phyloP scores from a whole-genome alignment of 1,140 invertebrate species.

The Drosophila kanapiae region DNA sequence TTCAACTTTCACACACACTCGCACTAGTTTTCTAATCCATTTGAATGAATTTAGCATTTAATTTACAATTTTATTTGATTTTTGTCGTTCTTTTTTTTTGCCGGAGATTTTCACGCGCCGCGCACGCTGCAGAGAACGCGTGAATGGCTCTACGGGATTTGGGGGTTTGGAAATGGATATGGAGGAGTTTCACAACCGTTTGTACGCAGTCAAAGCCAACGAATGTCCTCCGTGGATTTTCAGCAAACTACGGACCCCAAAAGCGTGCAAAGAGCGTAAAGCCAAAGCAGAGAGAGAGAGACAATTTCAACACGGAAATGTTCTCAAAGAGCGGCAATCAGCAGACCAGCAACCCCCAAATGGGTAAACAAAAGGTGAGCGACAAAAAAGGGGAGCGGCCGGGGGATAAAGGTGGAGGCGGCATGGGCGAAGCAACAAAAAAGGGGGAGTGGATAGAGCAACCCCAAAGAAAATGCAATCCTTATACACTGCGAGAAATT shows the following conservation, averaged over 20 bases:
- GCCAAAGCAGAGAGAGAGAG: not conserved
- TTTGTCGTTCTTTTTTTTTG: constrained; percentile 33
- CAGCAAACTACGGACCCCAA: constrained; percentile 41
- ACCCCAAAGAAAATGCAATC: constrained; percentile 55
- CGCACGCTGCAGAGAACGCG: constrained; percentile 47
- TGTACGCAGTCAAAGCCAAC: constrained; percentile 74
- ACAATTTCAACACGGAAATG: constrained; percentile 71
- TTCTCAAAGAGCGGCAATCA: constrained; percentile 44
- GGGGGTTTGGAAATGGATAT: constrained; percentile 31
- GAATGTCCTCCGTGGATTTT: constrained; percentile 70
- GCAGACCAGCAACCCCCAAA: constrained; percentile 63
- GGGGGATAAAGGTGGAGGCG: constrained; percentile 5
- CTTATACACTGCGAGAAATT: constrained; percentile 7
- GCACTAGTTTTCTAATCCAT: constrained; percentile 20
- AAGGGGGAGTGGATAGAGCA: constrained; percentile 40
- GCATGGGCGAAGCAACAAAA: constrained; percentile 2
- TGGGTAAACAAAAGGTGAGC: constrained; percentile 54
- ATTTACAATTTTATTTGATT: constrained; percentile 37
- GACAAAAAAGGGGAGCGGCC: constrained; percentile 15
- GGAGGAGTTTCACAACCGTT: constrained; percentile 79
- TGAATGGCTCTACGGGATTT: constrained; percentile 31
- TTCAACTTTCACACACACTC: constrained; percentile 7
- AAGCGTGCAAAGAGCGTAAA: constrained; percentile 51
- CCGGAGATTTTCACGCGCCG: constrained; percentile 62
- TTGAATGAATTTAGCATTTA: constrained; percentile 2